Base-by-base conservation (phyloP, 2,888 invertebrate genomes). In the Aporophyla lueneburgensis region DNA sequence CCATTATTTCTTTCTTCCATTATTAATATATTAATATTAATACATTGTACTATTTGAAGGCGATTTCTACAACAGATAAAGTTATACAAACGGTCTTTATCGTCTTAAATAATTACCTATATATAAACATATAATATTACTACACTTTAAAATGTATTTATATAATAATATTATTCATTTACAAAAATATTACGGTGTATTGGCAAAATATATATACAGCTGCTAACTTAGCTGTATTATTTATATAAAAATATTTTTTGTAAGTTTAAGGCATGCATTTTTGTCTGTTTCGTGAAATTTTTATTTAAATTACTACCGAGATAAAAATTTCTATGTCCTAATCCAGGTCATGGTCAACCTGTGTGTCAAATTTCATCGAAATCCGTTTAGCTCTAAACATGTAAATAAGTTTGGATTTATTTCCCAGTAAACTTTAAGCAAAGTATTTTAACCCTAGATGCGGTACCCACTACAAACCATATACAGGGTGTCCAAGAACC, bases 41-140 rank as follows among this genome's bases (percentile, higher is more conserved):
- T n/a, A n/a, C n/a, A 73, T 63, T 74, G 81, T 78, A 74, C 65
- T 80, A 61, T 74, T 80, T 21, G 16, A 59, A 74, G n/a, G 40
- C 74, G 10, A 80, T 65, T 40, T 58, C 56, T 80, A 80, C 59
- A 78, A 80, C 80, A 74, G 65, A 74, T 56, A 59, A 59, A 33
- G 33, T 59, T 51, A 46, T 10, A 56, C 14, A 71, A 27, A 49
- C 21, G 5, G 33, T 24, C n/a, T 40, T 78, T 49, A 27, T 61
- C 40, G 46, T n/a, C n/a, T 56, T 19, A 49, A 43, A 62, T 27
- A 9, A n/a, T 49, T 54, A 71, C 27, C 16, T 21, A 16, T 63
- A 21, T 46, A 1, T 63, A 46, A 54, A 33, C 10, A 74, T 53
- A 53, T 59, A n/a, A 72, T 33, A 43, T 61, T 21, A 43, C 16